Conservation (phyloP, 2,797 vertebrate species). For the Spinus pinus region DNA sequence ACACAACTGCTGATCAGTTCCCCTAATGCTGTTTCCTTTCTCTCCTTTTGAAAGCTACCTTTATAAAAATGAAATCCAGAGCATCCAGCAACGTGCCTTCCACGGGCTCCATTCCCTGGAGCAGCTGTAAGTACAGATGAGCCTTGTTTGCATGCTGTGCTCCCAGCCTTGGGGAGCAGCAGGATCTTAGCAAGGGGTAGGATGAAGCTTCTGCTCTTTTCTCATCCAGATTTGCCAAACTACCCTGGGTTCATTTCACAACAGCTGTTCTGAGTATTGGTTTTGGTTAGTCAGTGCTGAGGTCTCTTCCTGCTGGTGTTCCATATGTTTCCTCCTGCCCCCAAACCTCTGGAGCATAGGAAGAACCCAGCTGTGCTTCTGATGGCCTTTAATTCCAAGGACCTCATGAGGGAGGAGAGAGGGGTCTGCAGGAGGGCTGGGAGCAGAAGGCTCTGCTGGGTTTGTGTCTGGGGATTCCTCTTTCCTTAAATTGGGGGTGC, state of each 20-base stretch:
- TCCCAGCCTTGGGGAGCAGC: background rate
- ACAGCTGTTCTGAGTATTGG: background rate
- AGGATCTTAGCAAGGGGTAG: background rate
- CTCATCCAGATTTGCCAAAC: background rate
- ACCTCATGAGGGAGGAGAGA: background rate
- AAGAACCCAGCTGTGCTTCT: background rate
- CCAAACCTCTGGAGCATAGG: background rate
- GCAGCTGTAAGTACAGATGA: conserved; percentile 70
- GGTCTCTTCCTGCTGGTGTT: background rate
- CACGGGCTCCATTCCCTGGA: conserved; percentile 65
- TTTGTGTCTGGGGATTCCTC: background rate
- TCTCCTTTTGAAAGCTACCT: conserved; percentile 68
- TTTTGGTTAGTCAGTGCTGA: background rate
- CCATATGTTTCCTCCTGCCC: background rate
- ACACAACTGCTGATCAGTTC: background rate
- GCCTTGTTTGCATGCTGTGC: background rate
- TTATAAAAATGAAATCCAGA: conserved; percentile 76
- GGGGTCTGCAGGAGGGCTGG: background rate
- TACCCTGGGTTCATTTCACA: background rate
- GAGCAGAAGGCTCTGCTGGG: background rate
- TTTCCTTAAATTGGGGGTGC: background rate
- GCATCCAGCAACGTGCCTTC: conserved; percentile 70
- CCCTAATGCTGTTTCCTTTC: background rate
- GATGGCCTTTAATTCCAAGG: background rate
- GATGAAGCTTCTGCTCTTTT: background rate